Evolutionary conservation across 2,113 vertebrate species (phyloP), one percentile per base, ranked within the genome.

Genomic region (Dasyprocta punctata): DNA sequence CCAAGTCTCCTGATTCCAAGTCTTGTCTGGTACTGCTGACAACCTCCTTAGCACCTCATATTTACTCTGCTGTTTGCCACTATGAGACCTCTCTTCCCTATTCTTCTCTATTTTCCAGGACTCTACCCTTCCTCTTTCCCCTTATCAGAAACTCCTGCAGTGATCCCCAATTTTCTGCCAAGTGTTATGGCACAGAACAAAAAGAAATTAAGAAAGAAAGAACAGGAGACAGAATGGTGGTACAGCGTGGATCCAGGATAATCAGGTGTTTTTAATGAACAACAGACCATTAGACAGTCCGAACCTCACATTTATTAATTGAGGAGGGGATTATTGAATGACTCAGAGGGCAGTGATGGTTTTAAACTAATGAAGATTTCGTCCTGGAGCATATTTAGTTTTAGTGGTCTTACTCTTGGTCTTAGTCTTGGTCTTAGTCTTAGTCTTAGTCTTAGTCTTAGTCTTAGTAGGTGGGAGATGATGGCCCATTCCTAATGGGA

Each of bases 1-100:
- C 7, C 33, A 58, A 16, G 24, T 44, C 33, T 69, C 56, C 26
- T 3, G 1, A 73, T 58, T 83, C 9, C 20, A 86, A 4, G 28
- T 52, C 81, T 75, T 63, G 11, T 58, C 14, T 56, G 44, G 52
- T 41, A 12, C 26, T 47, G 1, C 33, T 60, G 49, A 38, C 28
- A 56, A 28, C 36, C 11, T 0, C 1, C 9, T 14, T 30, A 19
- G 0, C 4, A n/a, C 1, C n/a, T 78, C 36, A 58, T 0, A 6
- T 0, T 33, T 26, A 33, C n/a, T 78, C 73, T 80, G 26, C 28
- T 36, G 0, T 13, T n/a, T 10, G 17, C 26, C 3, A 5, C n/a
- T 12, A 12, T 5, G 11, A 26, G 71, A 30, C 33, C 2, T 73
- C 47, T 52, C 41, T 36, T 61, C 3, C 4, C 19, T 71, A 1